Evolutionary conservation across 1,140 invertebrate species (phyloP).

Genomic region (Planococcus citri): DNA sequence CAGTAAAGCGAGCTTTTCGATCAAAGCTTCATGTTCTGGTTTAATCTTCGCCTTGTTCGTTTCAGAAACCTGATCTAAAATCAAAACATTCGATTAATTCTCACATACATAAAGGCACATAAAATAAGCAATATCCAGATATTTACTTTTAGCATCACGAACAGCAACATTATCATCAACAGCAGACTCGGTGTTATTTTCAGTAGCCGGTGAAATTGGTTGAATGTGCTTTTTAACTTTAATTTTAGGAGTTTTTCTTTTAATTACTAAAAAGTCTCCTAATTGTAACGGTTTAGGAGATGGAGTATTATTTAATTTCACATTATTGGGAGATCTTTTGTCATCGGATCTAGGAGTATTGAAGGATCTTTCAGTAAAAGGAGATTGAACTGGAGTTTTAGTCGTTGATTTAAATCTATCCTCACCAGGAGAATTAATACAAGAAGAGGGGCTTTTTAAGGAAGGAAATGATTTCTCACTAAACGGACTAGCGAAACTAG

Average conservation of each 20-base stretch:
- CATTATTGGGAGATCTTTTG: neutral
- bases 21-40: neutral
- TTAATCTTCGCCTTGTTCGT: neutral
- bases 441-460: neutral
- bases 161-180: neutral
- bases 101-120: neutral
- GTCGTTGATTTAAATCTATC: neutral
- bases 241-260: neutral
- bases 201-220: neutral
- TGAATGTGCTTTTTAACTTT: neutral
- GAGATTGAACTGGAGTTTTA: neutral
- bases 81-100: neutral
- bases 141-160: neutral
- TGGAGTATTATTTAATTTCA: neutral
- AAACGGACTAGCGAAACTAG: neutral
- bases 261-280: neutral
- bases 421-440: neutral
- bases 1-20: neutral
- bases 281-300: neutral
- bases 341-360: neutral
- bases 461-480: neutral
- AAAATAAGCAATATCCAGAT: neutral
- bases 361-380: neutral
- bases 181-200: neutral
- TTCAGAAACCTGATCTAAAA: neutral